Evolutionary conservation across 2,888 invertebrate genomes (phyloP).

Genomic region (Hirtodrosophila alboralis): DNA sequence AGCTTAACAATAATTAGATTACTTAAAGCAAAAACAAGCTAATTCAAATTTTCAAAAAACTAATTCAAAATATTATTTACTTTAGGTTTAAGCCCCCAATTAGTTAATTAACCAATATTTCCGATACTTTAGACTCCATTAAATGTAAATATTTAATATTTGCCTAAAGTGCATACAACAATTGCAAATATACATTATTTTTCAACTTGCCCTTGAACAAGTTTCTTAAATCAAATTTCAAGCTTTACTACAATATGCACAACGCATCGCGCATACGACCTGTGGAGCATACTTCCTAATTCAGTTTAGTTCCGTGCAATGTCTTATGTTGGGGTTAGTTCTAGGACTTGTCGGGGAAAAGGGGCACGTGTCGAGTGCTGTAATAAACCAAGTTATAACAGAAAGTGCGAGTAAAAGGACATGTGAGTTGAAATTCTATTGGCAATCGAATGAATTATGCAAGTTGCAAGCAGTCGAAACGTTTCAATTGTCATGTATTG

Average conservation of each 20-base stretch:
- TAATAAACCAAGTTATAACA: slow-evolving; percentile 4
- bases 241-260: background rate
- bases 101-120: slow-evolving; percentile 3
- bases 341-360: background rate
- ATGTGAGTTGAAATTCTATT: slow-evolving; percentile 18
- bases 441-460: slow-evolving; percentile 46
- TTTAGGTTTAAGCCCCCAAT: background rate
- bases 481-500: slow-evolving; percentile 13
- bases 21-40: too few relatives aligned
- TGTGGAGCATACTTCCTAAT: slow-evolving; percentile 46
- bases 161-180: slow-evolving; percentile 2
- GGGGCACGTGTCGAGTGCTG: slow-evolving; percentile 31
- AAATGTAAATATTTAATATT: background rate
- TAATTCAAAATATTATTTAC: background rate
- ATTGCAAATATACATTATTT: slow-evolving; percentile 1
- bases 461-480: slow-evolving; percentile 32
- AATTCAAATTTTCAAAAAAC: too few relatives aligned
- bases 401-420: background rate
- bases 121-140: background rate
- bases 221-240: slow-evolving; percentile 23
- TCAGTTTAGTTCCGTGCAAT: slow-evolving; percentile 40
- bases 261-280: slow-evolving; percentile 53
- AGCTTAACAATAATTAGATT: too few relatives aligned
- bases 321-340: background rate
- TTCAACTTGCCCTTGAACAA: background rate